Evolutionary conservation across 92 coral and sea anemone species (phyloP).

Genomic region (Phenganax stokvisi): DNA sequence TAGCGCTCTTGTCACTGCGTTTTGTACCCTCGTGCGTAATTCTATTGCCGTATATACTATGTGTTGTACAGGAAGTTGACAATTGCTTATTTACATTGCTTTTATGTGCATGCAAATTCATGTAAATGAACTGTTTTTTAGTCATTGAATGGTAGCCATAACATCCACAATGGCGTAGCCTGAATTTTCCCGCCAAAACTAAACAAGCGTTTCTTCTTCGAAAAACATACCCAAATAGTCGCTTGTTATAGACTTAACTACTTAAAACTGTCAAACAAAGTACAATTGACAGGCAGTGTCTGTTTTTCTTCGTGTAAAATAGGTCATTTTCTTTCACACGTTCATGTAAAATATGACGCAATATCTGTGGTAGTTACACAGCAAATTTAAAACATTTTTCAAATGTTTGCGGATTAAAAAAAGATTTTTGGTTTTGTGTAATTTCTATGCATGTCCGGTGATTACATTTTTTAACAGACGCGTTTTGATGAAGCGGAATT

Average conservation of each 20-base stretch:
- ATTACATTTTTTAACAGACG: not conserved
- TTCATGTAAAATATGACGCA: not conserved
- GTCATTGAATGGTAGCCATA: constrained; percentile 1
- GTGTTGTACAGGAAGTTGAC: constrained; percentile 21
- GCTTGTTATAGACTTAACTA: constrained; percentile 5
- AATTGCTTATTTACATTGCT: constrained; percentile 7
- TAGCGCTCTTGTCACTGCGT: not conserved
- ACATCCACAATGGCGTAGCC: not conserved
- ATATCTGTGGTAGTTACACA: not conserved
- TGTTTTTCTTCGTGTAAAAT: not conserved
- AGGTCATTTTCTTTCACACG: not conserved
- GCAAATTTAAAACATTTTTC: not conserved
- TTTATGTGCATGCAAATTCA: constrained; percentile 21
- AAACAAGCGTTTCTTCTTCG: not conserved
- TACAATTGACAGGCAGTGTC: not conserved
- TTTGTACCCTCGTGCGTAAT: not conserved
- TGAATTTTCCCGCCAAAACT: constrained; percentile 31
- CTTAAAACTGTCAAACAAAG: not conserved
- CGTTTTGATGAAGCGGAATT: not conserved
- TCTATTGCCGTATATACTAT: not conserved
- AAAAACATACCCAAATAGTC: not conserved
- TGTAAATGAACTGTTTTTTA: constrained; percentile 12
- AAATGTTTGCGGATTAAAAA: not conserved
- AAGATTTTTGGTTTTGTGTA: not conserved
- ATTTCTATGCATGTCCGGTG: constrained; percentile 16